A percentile compares a stretch with the other conserved stretches of the same genome.
phyloP scores from a whole-genome alignment of 2,888 invertebrate species.

The Nomada goodeniana region DNA sequence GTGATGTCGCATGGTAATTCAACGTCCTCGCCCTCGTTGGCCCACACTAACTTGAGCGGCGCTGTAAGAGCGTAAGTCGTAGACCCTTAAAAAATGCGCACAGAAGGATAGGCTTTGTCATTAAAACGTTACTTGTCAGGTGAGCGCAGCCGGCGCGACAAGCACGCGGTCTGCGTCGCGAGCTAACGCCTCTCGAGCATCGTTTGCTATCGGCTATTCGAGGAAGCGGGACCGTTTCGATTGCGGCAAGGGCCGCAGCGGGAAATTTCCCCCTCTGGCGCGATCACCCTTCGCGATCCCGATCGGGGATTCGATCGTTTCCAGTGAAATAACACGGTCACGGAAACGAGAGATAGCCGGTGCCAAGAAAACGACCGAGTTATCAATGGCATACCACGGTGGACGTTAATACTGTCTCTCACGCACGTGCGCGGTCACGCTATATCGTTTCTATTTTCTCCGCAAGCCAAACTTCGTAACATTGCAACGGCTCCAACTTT shows the following conservation, averaged over 20 bases:
- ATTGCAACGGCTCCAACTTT: constrained; percentile 59
- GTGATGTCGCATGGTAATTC: constrained; percentile 94
- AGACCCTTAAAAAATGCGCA: constrained; percentile 45
- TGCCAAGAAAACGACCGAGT: constrained; percentile 58
- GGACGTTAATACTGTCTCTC: constrained; percentile 62
- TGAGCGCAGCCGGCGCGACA: not conserved
- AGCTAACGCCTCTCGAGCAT: too few species aligned
- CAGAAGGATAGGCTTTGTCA: constrained; percentile 31
- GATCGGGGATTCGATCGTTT: not conserved
- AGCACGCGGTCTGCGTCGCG: too few species aligned
- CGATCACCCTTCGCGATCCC: not conserved
- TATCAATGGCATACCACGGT: constrained; percentile 76
- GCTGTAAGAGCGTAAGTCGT: constrained; percentile 85
- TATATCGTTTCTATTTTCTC: constrained; percentile 69
- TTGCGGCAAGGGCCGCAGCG: too few species aligned
- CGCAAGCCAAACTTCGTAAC: constrained; percentile 40
- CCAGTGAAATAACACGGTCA: not conserved
- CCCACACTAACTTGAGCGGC: constrained; percentile 90
- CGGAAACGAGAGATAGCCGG: not conserved
- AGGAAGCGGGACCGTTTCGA: not conserved
- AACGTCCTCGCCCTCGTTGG: constrained; percentile 90
- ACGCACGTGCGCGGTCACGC: constrained; percentile 53
- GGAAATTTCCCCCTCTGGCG: too few species aligned
- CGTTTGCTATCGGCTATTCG: not conserved
- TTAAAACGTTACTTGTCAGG: not conserved